A percentile compares a stretch with the other conserved stretches of the same genome.
phyloP scores from a whole-genome alignment of 2,888 invertebrate genomes.

The Cinara cedri region DNA sequence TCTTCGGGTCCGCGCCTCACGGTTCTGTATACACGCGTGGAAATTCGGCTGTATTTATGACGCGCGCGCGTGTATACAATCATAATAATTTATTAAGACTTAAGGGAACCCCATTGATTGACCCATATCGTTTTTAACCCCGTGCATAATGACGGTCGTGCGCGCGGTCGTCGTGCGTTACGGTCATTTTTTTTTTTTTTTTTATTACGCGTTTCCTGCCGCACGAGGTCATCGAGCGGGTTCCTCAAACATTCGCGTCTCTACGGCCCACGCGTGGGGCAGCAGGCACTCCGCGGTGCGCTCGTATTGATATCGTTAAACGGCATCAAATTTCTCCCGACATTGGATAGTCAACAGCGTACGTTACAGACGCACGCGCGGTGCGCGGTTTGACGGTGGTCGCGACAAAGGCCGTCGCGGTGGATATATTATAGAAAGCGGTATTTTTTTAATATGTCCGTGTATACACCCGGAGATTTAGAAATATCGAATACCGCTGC shows the following conservation, averaged over 20 bases:
- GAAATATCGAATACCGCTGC: background rate
- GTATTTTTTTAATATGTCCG: too few relatives aligned
- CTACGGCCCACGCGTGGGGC: too few relatives aligned
- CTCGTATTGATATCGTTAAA: too few relatives aligned
- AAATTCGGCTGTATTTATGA: conserved; percentile 7
- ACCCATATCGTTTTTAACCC: conserved; percentile 39
- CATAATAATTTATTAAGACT: conserved; percentile 43
- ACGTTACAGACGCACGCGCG: too few relatives aligned
- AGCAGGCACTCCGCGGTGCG: too few relatives aligned
- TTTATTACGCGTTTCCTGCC: background rate
- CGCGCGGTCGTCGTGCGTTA: too few relatives aligned
- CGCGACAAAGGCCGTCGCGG: too few relatives aligned
- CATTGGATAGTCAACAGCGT: background rate
- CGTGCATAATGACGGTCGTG: background rate
- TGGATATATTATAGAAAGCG: too few relatives aligned
- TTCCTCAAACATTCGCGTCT: background rate
- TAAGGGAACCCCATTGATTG: conserved; percentile 49
- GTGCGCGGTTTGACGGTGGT: background rate
- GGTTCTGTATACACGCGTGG: too few relatives aligned
- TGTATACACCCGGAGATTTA: conserved; percentile 19
- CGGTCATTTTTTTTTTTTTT: too few relatives aligned
- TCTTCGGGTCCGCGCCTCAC: too few relatives aligned
- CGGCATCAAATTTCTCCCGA: background rate
- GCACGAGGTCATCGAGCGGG: conserved; percentile 26
- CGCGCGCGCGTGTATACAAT: background rate